phyloP scores from a whole-genome alignment of 2,797 vertebrate species.

The Brachymystax lenok region DNA sequence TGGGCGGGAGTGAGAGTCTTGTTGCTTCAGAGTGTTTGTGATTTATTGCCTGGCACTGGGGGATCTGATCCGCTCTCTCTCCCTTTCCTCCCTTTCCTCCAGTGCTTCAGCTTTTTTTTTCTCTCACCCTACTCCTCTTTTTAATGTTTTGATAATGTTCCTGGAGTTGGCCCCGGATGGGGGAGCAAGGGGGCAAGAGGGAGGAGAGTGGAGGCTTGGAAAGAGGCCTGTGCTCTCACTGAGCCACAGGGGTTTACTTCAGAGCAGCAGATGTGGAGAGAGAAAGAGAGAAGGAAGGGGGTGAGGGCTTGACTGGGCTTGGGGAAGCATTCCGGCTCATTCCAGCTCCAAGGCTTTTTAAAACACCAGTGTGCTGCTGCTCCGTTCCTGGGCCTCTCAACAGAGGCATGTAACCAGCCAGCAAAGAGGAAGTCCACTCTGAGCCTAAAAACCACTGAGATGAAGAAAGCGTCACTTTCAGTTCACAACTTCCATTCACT shows the following conservation, averaged over 20 bases:
- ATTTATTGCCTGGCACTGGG: slow-evolving; percentile 77
- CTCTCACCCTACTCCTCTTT: slow-evolving; percentile 30
- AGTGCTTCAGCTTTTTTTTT: slow-evolving; percentile 35
- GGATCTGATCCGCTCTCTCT: slow-evolving; percentile 59
- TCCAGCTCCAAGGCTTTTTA: slow-evolving; percentile 61
- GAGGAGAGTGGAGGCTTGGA: slow-evolving; percentile 60
- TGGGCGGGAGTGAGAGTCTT: slow-evolving; percentile 62
- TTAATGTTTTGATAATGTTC: slow-evolving; percentile 76
- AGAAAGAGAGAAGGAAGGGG: not conserved
- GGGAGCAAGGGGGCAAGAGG: slow-evolving; percentile 50
- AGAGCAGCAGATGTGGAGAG: slow-evolving; percentile 81
- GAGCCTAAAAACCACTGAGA: slow-evolving; percentile 30
- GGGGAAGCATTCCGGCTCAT: slow-evolving; percentile 71
- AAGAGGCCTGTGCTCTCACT: slow-evolving; percentile 57
- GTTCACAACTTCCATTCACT: not conserved
- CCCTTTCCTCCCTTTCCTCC: slow-evolving; percentile 65
- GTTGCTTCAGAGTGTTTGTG: slow-evolving; percentile 71
- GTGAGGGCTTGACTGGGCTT: slow-evolving; percentile 50
- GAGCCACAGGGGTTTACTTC: slow-evolving; percentile 75
- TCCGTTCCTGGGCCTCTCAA: slow-evolving; percentile 68
- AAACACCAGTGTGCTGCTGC: slow-evolving; percentile 67
- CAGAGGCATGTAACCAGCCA: slow-evolving; percentile 45
- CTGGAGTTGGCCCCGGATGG: slow-evolving; percentile 62
- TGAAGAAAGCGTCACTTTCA: not conserved
- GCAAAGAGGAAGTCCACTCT: slow-evolving; percentile 28